A percentile compares a stretch with the other conserved stretches of the same genome.
Conservation (phyloP, 2,888 invertebrate genomes). For the Machimus rusticus region DNA sequence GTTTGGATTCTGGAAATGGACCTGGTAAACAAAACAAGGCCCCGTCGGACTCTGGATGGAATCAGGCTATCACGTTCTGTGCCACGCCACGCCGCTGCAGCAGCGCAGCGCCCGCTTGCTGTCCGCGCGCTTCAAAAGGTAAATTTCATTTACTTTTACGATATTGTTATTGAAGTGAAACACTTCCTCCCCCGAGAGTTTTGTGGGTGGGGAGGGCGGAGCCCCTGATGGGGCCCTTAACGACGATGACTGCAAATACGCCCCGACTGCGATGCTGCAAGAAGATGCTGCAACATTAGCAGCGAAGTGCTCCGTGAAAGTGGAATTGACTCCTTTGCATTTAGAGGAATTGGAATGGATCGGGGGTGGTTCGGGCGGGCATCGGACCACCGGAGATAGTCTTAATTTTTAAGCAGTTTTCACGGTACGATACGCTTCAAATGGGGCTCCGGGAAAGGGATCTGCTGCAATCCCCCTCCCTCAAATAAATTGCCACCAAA, state of each 20-base stretch:
- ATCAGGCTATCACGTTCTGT: not conserved
- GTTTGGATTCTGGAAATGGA: conserved; percentile 8
- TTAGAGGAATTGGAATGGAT: conserved; percentile 27
- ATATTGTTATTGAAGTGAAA: conserved; percentile 42
- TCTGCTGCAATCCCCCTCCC: not conserved
- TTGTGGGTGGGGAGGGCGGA: not conserved
- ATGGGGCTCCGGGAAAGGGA: not conserved
- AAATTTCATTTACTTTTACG: conserved; percentile 45
- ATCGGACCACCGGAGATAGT: not conserved
- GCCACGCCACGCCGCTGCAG: not conserved
- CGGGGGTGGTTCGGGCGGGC: not conserved
- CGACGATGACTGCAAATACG: not conserved
- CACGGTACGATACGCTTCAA: not conserved
- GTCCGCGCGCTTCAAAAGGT: conserved; percentile 34
- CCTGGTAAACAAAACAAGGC: not conserved
- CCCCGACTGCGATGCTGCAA: not conserved
- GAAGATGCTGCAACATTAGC: conserved; percentile 29
- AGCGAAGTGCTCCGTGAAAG: conserved; percentile 11
- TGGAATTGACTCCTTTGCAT: conserved; percentile 30
- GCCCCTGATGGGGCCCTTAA: not conserved
- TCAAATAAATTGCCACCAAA: not conserved
- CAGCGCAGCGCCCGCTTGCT: not conserved
- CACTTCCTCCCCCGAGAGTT: not conserved
- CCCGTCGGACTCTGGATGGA: not conserved
- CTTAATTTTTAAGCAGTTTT: conserved; percentile 26